Percentiles rank a stretch among this genome's conserved stretches.
phyloP scores from a whole-genome alignment of 2,888 invertebrate species.

The Habroteleia sp. region DNA sequence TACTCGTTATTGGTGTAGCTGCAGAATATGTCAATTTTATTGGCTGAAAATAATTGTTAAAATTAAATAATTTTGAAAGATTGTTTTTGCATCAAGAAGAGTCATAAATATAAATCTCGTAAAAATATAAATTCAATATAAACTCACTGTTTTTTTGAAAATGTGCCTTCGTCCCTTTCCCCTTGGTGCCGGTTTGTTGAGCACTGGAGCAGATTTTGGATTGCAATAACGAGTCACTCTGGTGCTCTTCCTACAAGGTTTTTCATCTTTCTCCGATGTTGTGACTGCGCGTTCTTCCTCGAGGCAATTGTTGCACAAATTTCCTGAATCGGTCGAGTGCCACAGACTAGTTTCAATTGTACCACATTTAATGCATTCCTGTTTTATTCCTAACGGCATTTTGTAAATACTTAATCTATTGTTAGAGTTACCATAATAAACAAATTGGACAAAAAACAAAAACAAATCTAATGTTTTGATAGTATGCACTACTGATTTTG shows the following conservation, averaged over 20 bases:
- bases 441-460: too few relatives aligned
- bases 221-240: conserved; percentile 84
- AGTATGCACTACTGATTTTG: too few relatives aligned
- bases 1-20: conserved; percentile 90
- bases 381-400: conserved; percentile 80
- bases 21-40: conserved; percentile 91
- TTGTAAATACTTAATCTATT: neutral
- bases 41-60: conserved; percentile 81
- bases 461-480: too few relatives aligned
- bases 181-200: conserved; percentile 81
- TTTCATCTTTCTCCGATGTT: conserved; percentile 68
- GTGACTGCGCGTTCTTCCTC: conserved; percentile 81
- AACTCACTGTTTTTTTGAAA: conserved; percentile 85
- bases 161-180: conserved; percentile 89
- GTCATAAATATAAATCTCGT: too few relatives aligned
- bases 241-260: conserved; percentile 83
- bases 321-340: conserved; percentile 88
- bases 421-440: too few relatives aligned
- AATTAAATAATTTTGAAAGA: conserved; percentile 6
- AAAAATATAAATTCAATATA: neutral
- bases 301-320: conserved; percentile 89
- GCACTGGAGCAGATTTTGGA: conserved; percentile 79
- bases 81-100: neutral
- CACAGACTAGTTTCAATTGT: conserved; percentile 87
- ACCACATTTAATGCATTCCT: conserved; percentile 87